Percentiles rank a stretch among this genome's conserved stretches.
These are phyloP conservation scores for Apodemia zela DNA, from an alignment of 2,888 invertebrate species.

Conservation along the genomic window DNA sequence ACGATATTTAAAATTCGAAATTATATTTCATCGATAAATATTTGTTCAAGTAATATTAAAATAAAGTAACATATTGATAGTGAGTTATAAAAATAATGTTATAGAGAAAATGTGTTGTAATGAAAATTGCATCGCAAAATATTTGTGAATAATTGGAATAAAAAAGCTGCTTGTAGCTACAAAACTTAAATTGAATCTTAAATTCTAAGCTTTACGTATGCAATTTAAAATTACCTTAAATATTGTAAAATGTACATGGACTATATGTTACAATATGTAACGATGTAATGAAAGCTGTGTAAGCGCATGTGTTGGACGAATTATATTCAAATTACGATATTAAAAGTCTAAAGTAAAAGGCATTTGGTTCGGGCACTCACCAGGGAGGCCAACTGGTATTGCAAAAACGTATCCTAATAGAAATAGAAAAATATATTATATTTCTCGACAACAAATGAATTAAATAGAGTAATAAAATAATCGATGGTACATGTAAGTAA, in stretches of 20 bases:
- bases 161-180: conserved; percentile 38
- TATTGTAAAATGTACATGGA: conserved; percentile 14
- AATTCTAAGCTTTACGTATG: conserved; percentile 10
- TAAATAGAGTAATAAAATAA: not conserved
- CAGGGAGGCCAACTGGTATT: conserved; percentile 77
- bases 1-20: too few relatives aligned
- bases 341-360: conserved; percentile 46
- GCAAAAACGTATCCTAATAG: conserved; percentile 75
- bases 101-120: conserved; percentile 19
- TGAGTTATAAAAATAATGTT: not conserved
- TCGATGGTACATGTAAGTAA: not conserved
- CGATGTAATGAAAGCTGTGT: conserved; percentile 51
- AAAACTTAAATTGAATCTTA: conserved; percentile 22
- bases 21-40: too few relatives aligned
- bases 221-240: conserved; percentile 21
- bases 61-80: too few relatives aligned
- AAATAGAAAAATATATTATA: conserved; percentile 56
- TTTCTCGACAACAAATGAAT: conserved; percentile 38
- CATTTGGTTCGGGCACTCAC: conserved; percentile 65
- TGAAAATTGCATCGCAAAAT: conserved; percentile 37
- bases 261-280: conserved; percentile 29
- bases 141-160: conserved; percentile 33
- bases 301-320: conserved; percentile 49
- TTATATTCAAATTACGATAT: conserved; percentile 36
- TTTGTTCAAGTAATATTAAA: too few relatives aligned